Percentiles rank a stretch among this genome's conserved stretches.
phyloP scores from a whole-genome alignment of 2,888 invertebrate species.

The Caenorhabditis sulstoni region DNA sequence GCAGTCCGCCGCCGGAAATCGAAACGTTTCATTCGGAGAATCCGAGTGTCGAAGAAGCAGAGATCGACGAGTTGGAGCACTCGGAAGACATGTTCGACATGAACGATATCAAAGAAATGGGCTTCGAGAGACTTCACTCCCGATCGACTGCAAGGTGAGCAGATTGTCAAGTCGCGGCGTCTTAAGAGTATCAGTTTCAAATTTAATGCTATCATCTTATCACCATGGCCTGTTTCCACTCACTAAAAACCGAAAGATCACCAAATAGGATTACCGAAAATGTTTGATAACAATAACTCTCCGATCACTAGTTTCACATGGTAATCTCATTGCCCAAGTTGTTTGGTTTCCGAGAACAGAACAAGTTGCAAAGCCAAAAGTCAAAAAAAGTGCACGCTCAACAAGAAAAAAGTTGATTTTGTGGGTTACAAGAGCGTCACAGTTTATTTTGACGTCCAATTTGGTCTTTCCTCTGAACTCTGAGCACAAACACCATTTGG shows the following conservation, averaged over 20 bases:
- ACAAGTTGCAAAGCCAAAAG: background rate
- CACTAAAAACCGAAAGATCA: too few relatives aligned
- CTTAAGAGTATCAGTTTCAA: background rate
- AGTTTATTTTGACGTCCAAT: background rate
- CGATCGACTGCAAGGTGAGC: conserved; percentile 54
- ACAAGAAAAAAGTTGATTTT: conserved; percentile 7
- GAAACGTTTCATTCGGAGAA: conserved; percentile 26
- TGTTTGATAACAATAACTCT: too few relatives aligned
- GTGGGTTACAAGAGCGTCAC: background rate
- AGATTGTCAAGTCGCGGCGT: background rate
- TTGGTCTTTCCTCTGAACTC: background rate
- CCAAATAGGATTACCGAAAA: too few relatives aligned
- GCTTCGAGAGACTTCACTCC: conserved; percentile 51
- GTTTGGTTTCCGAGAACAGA: background rate
- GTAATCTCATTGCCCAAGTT: background rate
- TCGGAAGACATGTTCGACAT: conserved; percentile 45
- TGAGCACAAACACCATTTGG: background rate
- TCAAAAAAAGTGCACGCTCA: background rate
- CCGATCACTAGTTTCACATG: background rate
- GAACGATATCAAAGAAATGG: conserved; percentile 47
- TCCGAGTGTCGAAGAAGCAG: conserved; percentile 29
- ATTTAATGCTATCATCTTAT: too few relatives aligned
- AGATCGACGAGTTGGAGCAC: conserved; percentile 42
- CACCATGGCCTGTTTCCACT: too few relatives aligned
- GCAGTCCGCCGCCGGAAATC: conserved; percentile 39